Evolutionary conservation across 1,140 invertebrate genomes (phyloP).

Genomic region (Heliconius nattereri): DNA sequence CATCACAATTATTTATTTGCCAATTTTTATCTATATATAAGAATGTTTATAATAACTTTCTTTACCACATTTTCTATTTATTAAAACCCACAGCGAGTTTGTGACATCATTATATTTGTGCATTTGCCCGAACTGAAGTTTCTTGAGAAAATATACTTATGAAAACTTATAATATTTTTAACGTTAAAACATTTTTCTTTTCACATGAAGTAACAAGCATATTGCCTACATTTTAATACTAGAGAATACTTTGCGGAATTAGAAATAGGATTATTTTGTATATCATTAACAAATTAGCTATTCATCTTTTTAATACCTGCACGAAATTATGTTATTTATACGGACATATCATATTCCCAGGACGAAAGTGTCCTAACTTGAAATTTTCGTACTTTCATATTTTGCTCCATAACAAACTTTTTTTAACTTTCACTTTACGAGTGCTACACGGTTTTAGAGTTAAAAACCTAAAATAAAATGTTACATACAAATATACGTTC

Average conservation of each 20-base stretch:
- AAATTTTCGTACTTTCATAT: no score
- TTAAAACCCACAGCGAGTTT: background rate
- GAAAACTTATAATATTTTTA: background rate
- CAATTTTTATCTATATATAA: background rate
- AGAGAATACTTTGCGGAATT: background rate
- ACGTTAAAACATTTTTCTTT: background rate
- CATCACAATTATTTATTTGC: background rate
- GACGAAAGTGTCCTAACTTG: no score
- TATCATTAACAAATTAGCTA: no score
- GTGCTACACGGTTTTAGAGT: no score
- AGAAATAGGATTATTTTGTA: background rate
- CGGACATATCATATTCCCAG: no score
- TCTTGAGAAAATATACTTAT: slow-evolving; percentile 5
- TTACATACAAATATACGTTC: no score
- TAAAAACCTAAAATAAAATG: no score
- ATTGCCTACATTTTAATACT: background rate
- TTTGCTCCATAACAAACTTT: no score
- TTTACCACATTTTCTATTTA: background rate
- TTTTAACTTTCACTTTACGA: no score
- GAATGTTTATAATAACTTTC: background rate
- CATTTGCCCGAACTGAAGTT: slow-evolving; percentile 7
- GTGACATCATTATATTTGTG: slow-evolving; percentile 11
- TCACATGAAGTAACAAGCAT: background rate
- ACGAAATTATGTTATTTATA: no score
- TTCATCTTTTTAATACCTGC: no score